Conservation (phyloP, 2,797 vertebrate species). For the Danionella dracula region DNA sequence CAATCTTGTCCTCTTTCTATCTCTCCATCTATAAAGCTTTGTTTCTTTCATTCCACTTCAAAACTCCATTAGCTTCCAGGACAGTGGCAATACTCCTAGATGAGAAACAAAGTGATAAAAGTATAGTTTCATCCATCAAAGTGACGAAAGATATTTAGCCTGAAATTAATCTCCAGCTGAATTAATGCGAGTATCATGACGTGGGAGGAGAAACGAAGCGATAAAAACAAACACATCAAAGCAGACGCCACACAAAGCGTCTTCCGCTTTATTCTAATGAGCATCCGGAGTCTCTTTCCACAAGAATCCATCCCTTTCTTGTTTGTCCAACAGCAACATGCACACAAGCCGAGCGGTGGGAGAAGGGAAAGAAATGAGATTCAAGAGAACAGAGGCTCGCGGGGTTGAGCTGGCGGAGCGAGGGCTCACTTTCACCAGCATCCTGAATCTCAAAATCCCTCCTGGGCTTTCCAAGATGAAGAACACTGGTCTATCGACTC, state of each 20-base stretch:
- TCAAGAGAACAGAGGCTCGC: slow-evolving; percentile 21
- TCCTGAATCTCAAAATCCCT: slow-evolving; percentile 16
- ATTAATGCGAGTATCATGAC: not conserved
- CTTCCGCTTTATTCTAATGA: slow-evolving; percentile 27
- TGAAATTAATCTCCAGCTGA: not conserved
- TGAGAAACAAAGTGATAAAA: not conserved
- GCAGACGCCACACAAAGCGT: slow-evolving; percentile 4
- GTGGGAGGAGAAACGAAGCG: not conserved
- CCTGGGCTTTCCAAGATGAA: not conserved
- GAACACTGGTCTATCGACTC: not conserved
- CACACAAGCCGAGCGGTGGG: not conserved
- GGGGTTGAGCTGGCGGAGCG: not conserved
- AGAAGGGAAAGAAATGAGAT: slow-evolving; percentile 15
- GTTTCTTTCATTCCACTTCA: not conserved
- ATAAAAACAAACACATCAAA: slow-evolving; percentile 17
- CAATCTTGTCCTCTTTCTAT: not conserved
- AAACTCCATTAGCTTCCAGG: not conserved
- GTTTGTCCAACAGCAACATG: slow-evolving; percentile 32
- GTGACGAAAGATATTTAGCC: not conserved
- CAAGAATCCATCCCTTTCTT: slow-evolving; percentile 24
- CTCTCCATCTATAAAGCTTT: not conserved
- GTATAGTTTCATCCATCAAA: not conserved
- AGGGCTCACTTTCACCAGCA: slow-evolving; percentile 2
- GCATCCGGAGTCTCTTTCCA: slow-evolving; percentile 14
- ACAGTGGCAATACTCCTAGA: not conserved